These are phyloP conservation scores for Colinus virginianus DNA, from an alignment of 2,113 vertebrate species.

Conservation along the genomic window DNA sequence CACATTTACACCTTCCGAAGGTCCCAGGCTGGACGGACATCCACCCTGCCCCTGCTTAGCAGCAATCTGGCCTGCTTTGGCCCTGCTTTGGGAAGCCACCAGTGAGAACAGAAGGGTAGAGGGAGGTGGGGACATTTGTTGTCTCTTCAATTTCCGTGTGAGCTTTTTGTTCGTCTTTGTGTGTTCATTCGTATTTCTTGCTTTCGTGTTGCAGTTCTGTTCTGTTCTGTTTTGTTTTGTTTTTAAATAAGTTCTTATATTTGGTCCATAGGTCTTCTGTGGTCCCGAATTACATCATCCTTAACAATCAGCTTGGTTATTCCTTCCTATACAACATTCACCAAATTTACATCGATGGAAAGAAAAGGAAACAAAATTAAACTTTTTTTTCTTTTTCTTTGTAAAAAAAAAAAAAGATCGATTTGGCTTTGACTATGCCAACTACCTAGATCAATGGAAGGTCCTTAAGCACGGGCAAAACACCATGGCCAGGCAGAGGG, in stretches of 20 bases:
- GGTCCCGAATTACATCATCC: conserved; percentile 36
- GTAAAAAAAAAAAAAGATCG: not conserved
- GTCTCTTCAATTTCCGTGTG: not conserved
- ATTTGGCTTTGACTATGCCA: conserved; percentile 52
- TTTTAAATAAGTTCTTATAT: not conserved
- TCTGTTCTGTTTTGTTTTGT: not conserved
- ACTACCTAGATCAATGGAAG: conserved; percentile 36
- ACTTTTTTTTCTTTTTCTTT: not conserved
- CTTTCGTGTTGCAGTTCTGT: not conserved
- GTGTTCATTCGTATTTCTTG: not conserved
- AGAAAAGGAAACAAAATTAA: not conserved
- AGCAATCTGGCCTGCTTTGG: not conserved
- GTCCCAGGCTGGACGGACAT: conserved; percentile 2
- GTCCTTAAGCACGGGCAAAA: conserved; percentile 1
- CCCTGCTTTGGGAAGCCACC: conserved; percentile 34
- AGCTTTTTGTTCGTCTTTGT: not conserved
- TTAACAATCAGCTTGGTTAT: conserved; percentile 25
- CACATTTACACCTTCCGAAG: not conserved
- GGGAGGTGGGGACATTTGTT: not conserved
- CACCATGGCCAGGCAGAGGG: conserved; percentile 14
- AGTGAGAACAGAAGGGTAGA: not conserved
- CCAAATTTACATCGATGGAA: conserved; percentile 58
- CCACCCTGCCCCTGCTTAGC: conserved; percentile 12
- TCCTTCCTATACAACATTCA: conserved; percentile 59
- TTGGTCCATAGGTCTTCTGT: conserved; percentile 59